These are phyloP conservation scores for Aradophagus sp. DNA, from an alignment of 1,140 invertebrate genomes.

Conservation along the genomic window DNA sequence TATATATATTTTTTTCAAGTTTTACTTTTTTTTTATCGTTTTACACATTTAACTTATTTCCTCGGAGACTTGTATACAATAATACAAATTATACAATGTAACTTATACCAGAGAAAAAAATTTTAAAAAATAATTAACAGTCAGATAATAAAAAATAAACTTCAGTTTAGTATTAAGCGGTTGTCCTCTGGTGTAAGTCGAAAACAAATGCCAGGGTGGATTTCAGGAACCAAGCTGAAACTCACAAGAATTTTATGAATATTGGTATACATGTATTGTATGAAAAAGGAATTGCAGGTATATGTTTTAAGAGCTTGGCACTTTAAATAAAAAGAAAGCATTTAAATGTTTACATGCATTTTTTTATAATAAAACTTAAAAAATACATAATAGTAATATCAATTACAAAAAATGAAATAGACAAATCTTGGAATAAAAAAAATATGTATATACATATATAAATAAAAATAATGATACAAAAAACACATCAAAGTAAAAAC, in stretches of 20 bases:
- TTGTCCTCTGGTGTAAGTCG: constrained; percentile 47
- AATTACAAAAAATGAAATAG: neutral
- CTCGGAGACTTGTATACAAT: constrained; percentile 53
- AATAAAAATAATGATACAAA: constrained; percentile 13
- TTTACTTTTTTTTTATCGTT: constrained; percentile 3
- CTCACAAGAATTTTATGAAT: constrained; percentile 47
- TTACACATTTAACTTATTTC: constrained; percentile 44
- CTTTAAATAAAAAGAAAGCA: constrained; percentile 13
- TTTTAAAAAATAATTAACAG: neutral
- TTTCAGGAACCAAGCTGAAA: constrained; percentile 53
- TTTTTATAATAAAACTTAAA: no score
- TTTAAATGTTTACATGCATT: constrained; percentile 17
- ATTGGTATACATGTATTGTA: constrained; percentile 11
- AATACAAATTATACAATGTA: constrained; percentile 18
- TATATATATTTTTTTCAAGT: no score
- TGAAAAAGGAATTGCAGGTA: constrained; percentile 30
- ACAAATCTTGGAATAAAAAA: neutral
- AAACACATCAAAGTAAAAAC: constrained; percentile 5
- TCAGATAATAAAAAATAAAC: neutral
- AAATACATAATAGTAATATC: constrained; percentile 4
- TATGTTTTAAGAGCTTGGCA: constrained; percentile 49
- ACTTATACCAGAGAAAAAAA: constrained; percentile 53
- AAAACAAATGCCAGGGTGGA: constrained; percentile 38
- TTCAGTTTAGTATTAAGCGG: constrained; percentile 2
- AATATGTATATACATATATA: neutral